Evolutionary conservation across 2,113 vertebrate genomes (phyloP), one percentile per base, ranked within the genome.

Genomic region (Tragelaphus strepsiceros): DNA sequence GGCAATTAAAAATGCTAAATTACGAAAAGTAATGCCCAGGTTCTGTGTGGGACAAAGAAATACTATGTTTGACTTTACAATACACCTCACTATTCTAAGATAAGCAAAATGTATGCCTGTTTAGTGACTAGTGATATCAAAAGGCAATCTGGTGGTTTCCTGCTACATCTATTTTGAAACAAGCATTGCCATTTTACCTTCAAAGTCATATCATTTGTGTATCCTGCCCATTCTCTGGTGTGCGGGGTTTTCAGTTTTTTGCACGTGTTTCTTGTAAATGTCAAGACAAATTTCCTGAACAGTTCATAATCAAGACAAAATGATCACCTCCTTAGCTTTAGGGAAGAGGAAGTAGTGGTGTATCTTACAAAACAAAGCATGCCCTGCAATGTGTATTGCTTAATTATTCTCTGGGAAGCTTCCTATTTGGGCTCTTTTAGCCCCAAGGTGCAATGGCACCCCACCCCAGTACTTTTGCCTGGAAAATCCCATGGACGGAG

Each of bases 361-460:
- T 74, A 8, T 77, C 78, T 98, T 97, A 88, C 64, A 84, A 96
- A 96, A 96, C 39, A 85, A 81, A 35, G 39, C 49, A 35, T 28
- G 11, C 51, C 30, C 51, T 78, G 91, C 62, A 58, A 67, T 30
- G 58, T 19, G 49, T 28, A 74, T 95, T 97, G 98, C 97, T 91
- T 86, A 88, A 96, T 71, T 88, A 58, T 78, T 62, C 91, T 95
- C 15, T 89, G 67, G 30, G 82, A 94, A 95, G 94, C 94, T 97
- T 98, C 96, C 97, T 88, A 49, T 71, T 98, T 97, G 26, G 62
- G 53, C 56, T 94, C 90, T 86, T 96, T 90, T 93, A 83, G 88
- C 54, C 7, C 35, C 1, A 6, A 56, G 56, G 71, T 46, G 56
- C n/a, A n/a, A n/a, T n/a, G n/a, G n/a, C n/a, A n/a, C n/a, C n/a